phyloP scores from a whole-genome alignment of 2,113 vertebrate genomes.

The Asarcornis scutulata region DNA sequence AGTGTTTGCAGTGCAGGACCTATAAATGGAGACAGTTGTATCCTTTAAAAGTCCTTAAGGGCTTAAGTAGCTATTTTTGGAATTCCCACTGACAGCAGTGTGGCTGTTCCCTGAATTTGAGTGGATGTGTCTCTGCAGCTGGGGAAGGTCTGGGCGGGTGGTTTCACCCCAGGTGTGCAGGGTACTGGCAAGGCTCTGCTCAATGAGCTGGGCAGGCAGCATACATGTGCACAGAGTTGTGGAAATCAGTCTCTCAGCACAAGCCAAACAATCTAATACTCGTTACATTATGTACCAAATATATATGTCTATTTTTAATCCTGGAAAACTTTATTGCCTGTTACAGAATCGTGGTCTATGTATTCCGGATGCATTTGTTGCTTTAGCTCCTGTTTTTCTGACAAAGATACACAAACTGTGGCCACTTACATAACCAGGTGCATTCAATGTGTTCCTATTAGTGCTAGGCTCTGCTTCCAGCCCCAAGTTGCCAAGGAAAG shows the following conservation, averaged over 20 bases:
- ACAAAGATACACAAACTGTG: neutral
- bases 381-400: neutral
- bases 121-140: neutral
- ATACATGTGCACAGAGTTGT: accelerated
- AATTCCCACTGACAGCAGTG: accelerated
- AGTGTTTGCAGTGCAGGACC: neutral
- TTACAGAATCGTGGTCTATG: neutral
- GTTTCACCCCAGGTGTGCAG: neutral
- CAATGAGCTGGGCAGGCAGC: neutral
- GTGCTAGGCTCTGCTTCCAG: too few species aligned
- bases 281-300: neutral
- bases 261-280: neutral
- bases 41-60: neutral
- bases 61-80: neutral
- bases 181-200: neutral
- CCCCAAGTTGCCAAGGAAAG: neutral
- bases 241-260: neutral
- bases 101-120: neutral
- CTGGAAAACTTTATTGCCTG: neutral
- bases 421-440: neutral
- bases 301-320: neutral
- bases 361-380: neutral
- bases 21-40: accelerated
- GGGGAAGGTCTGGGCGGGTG: neutral
- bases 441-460: neutral